Evolutionary conservation across 2,113 vertebrate genomes (phyloP).

Genomic region (Mugil cephalus): DNA sequence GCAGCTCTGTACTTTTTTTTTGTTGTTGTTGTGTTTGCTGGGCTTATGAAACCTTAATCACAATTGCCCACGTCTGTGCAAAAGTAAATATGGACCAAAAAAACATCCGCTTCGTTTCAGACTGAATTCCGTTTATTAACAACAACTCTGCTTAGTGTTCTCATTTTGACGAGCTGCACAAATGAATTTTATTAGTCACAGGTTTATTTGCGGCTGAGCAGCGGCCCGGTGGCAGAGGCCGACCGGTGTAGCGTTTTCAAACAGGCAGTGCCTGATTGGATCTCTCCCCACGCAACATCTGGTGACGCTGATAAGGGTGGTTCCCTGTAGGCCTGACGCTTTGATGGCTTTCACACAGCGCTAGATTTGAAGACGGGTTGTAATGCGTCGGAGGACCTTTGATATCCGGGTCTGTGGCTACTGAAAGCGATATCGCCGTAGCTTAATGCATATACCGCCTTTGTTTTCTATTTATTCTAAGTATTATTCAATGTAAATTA

Average conservation of each 20-base stretch:
- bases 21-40: neutral
- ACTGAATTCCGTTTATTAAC: constrained; percentile 43
- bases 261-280: constrained; percentile 60
- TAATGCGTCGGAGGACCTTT: constrained; percentile 72
- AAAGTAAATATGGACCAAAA: no score
- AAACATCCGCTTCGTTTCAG: constrained; percentile 3
- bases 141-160: constrained; percentile 26
- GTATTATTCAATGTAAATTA: no score
- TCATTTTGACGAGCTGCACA: constrained; percentile 57
- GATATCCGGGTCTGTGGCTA: constrained; percentile 65
- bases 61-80: neutral
- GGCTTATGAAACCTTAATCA: neutral
- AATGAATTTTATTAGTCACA: constrained; percentile 58
- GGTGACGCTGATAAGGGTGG: constrained; percentile 76
- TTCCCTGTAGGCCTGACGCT: constrained; percentile 68
- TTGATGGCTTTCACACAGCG: constrained; percentile 63
- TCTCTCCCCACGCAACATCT: constrained; percentile 66
- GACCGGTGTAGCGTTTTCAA: constrained; percentile 52
- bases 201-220: constrained; percentile 36
- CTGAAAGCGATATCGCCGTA: constrained; percentile 23
- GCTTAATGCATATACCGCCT: neutral
- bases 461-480: no score
- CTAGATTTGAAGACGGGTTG: constrained; percentile 66
- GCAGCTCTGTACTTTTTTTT: neutral
- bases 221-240: constrained; percentile 12